Conservation (phyloP, 2,113 vertebrate species). For the Ammodytes dubius region DNA sequence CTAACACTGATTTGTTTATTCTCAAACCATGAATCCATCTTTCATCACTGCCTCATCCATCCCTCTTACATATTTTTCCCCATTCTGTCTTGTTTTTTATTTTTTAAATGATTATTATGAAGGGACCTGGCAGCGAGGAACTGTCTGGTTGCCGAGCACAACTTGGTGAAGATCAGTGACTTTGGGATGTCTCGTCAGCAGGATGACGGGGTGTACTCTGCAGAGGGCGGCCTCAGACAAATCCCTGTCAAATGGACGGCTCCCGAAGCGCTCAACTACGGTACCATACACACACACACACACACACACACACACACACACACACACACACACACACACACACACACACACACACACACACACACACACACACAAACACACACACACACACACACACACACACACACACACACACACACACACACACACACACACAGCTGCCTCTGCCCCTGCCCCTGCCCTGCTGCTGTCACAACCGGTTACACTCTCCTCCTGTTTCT, state of each 20-base stretch:
- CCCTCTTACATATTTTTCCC: not conserved
- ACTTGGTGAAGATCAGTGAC: slow-evolving; percentile 96
- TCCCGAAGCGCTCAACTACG: slow-evolving; percentile 95
- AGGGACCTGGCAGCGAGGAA: slow-evolving; percentile 97
- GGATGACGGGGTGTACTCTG: slow-evolving; percentile 92
- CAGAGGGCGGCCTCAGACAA: slow-evolving; percentile 91
- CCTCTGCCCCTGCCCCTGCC: slow-evolving; percentile 10
- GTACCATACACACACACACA: slow-evolving; percentile 72
- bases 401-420: too few relatives aligned
- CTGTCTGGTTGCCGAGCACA: slow-evolving; percentile 93
- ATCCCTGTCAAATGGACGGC: slow-evolving; percentile 98
- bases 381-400: too few relatives aligned
- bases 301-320: too few relatives aligned
- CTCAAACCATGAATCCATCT: not conserved
- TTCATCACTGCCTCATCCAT: not conserved
- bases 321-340: too few relatives aligned
- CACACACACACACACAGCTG: not conserved
- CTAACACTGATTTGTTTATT: too few relatives aligned
- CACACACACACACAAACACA: too few relatives aligned
- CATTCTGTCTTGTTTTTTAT: not conserved
- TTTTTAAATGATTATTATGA: not conserved
- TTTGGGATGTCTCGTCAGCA: slow-evolving; percentile 98
- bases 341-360: too few relatives aligned
- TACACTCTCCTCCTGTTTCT: not conserved
- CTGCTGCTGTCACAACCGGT: slow-evolving; percentile 4